Conservation (phyloP, 1,140 invertebrate species). For the Drosophila lowei region DNA sequence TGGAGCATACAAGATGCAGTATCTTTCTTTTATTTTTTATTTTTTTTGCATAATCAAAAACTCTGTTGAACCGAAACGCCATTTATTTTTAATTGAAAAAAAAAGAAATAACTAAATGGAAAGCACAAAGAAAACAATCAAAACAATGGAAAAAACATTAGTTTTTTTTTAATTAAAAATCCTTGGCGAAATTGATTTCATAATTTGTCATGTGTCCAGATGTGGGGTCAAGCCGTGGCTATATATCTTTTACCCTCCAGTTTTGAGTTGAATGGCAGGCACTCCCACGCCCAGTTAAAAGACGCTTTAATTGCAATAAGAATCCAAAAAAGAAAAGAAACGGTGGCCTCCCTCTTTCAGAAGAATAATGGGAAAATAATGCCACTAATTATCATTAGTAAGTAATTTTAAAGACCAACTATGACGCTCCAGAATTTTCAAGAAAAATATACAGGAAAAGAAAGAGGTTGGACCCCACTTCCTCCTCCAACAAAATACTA, state of each 20-base stretch:
- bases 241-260: constrained; percentile 5
- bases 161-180: constrained; percentile 66
- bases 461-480: constrained; percentile 6
- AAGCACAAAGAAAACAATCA: constrained; percentile 19
- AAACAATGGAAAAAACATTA: constrained; percentile 43
- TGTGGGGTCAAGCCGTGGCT: constrained; percentile 15
- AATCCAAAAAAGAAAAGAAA: constrained; percentile 44
- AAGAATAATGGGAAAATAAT: constrained; percentile 81
- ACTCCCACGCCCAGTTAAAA: constrained; percentile 76
- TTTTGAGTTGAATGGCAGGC: constrained; percentile 6
- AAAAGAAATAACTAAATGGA: constrained; percentile 28
- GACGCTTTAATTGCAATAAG: constrained; percentile 71
- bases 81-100: constrained; percentile 68
- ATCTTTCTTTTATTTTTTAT: constrained; percentile 17
- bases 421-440: constrained; percentile 64
- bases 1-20: constrained; percentile 51
- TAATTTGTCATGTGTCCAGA: constrained; percentile 59
- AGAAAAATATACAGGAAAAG: constrained; percentile 33
- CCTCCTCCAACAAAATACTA: constrained; percentile 46
- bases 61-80: constrained; percentile 59
- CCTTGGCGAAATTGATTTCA: constrained; percentile 17
- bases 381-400: constrained; percentile 76
- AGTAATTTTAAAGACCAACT: constrained; percentile 56
- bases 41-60: constrained; percentile 65
- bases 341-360: constrained; percentile 22